Conservation (phyloP, 2,113 vertebrate species). For the Neotragus pygmaeus region DNA sequence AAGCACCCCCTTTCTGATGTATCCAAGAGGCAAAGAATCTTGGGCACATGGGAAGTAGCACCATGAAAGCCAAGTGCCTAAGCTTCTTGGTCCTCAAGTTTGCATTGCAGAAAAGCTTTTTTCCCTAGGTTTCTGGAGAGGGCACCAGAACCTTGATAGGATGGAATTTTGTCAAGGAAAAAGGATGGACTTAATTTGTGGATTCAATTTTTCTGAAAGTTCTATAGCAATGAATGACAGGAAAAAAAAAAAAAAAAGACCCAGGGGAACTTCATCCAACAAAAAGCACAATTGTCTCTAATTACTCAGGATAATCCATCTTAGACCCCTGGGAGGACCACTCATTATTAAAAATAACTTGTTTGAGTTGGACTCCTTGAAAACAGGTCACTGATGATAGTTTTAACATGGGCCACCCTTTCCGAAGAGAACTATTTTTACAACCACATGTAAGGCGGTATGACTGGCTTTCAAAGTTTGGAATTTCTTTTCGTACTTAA, state of each 20-base stretch:
- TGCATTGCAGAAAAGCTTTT: background rate
- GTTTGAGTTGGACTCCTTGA: constrained; percentile 7
- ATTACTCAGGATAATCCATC: background rate
- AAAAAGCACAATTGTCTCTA: background rate
- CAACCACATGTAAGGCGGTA: background rate
- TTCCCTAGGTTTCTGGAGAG: background rate
- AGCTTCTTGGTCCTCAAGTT: background rate
- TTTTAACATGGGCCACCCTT: constrained; percentile 40
- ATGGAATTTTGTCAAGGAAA: background rate
- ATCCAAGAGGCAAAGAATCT: background rate
- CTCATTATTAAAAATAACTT: background rate
- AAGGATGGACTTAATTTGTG: background rate
- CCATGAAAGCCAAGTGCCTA: background rate
- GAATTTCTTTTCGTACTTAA: constrained; percentile 17
- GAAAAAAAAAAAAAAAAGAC: background rate
- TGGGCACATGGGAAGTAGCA: background rate
- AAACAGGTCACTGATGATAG: constrained; percentile 28
- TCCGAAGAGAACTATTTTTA: constrained; percentile 38
- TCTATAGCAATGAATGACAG: background rate
- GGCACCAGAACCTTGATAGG: background rate
- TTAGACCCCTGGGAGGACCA: background rate
- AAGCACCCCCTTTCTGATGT: background rate
- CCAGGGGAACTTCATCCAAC: background rate
- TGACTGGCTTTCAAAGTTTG: constrained; percentile 45
- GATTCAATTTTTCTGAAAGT: background rate